Evolutionary conservation across 2,888 invertebrate species (phyloP).

Genomic region (Chaetoderma sp.): DNA sequence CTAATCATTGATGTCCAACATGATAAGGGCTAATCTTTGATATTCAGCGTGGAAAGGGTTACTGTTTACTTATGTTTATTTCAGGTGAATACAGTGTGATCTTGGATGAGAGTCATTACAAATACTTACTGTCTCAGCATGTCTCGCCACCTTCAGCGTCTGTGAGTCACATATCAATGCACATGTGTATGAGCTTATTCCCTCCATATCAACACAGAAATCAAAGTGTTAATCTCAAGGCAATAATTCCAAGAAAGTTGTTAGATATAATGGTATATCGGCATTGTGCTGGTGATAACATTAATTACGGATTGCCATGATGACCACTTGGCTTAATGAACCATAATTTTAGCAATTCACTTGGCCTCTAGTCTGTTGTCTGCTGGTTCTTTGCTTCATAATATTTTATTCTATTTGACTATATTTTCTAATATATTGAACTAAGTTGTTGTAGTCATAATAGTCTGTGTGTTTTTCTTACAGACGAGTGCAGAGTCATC

Average conservation of each 20-base stretch:
- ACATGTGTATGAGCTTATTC: neutral
- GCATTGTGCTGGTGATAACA: no score
- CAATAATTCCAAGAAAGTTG: no score
- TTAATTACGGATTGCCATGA: no score
- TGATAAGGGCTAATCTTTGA: no score
- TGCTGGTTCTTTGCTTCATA: neutral
- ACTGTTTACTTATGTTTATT: conserved; percentile 13
- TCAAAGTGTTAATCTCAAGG: neutral
- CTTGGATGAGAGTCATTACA: conserved; percentile 84
- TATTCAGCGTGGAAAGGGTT: no score
- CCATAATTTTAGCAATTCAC: no score
- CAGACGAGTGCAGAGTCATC: conserved; percentile 65
- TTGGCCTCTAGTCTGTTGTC: no score
- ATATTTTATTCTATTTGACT: conserved; percentile 3
- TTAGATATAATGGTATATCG: no score
- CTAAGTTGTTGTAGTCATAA: no score
- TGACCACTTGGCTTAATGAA: no score
- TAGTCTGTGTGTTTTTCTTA: no score
- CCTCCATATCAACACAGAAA: neutral
- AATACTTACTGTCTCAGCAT: conserved; percentile 71
- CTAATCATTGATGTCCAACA: no score
- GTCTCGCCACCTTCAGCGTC: conserved; percentile 70
- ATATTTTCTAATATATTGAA: neutral
- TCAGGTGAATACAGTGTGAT: conserved; percentile 86
- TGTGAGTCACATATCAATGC: conserved; percentile 47